These are phyloP conservation scores for Coecobrya sp. DNA, from an alignment of 2,888 invertebrate species.

Conservation along the genomic window DNA sequence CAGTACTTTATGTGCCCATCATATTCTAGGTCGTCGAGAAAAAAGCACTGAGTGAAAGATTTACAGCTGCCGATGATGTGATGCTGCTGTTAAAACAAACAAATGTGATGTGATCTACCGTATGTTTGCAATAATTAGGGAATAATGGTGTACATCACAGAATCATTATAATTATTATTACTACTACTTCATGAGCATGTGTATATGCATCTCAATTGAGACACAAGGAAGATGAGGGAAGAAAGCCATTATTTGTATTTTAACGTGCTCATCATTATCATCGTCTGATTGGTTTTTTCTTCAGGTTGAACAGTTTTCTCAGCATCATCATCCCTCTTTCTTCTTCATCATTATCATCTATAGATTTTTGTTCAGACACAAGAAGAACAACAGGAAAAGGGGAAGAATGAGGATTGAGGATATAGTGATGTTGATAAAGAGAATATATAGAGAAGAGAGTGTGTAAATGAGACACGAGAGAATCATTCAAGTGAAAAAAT, in stretches of 20 bases:
- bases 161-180: slow-evolving; percentile 4
- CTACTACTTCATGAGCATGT: not conserved
- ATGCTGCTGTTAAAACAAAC: slow-evolving; percentile 44
- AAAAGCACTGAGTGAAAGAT: not conserved
- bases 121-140: slow-evolving; percentile 72
- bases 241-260: slow-evolving; percentile 53
- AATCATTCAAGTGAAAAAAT: slow-evolving; percentile 74
- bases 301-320: slow-evolving; percentile 34
- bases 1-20: slow-evolving; percentile 47
- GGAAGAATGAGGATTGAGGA: slow-evolving; percentile 21
- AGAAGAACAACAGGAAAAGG: slow-evolving; percentile 1
- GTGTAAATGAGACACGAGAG: slow-evolving; percentile 63
- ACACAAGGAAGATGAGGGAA: slow-evolving; percentile 23
- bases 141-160: slow-evolving; percentile 62
- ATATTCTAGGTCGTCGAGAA: slow-evolving; percentile 42
- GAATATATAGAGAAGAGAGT: not conserved
- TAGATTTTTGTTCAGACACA: not conserved
- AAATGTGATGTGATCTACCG: not conserved
- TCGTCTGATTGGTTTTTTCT: slow-evolving; percentile 37
- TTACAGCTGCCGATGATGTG: not conserved
- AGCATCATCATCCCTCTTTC: not conserved
- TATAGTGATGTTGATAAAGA: not conserved
- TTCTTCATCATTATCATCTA: not conserved
- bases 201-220: not conserved
- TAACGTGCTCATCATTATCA: slow-evolving; percentile 38